Evolutionary conservation across 2,113 vertebrate species (phyloP).

Genomic region (Reinhardtius hippoglossoides): DNA sequence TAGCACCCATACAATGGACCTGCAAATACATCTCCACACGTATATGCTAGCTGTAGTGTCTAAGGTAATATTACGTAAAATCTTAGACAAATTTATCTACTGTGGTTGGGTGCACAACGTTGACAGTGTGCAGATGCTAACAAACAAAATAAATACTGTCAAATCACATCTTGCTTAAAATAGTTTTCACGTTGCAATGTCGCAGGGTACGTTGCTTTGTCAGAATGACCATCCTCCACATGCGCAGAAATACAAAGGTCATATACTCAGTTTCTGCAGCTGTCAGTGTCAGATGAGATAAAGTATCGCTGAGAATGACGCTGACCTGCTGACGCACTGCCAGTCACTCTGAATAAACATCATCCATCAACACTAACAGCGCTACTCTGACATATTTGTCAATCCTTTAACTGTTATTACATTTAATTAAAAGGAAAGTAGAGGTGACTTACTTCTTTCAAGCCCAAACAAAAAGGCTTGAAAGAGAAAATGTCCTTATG

Average conservation of each 20-base stretch:
- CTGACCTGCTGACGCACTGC: constrained; percentile 16
- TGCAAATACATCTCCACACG: background rate
- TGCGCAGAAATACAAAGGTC: constrained; percentile 11
- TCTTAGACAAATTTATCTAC: background rate
- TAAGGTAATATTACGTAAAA: background rate
- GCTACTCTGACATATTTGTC: background rate
- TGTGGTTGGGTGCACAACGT: background rate
- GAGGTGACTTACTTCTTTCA: constrained; percentile 9
- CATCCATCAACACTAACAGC: constrained; percentile 6
- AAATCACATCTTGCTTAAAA: background rate
- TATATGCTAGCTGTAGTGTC: background rate
- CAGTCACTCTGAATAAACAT: constrained; percentile 20
- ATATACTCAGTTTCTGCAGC: constrained; percentile 8
- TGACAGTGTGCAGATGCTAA: background rate
- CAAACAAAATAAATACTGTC: background rate
- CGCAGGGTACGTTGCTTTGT: background rate
- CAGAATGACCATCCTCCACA: background rate
- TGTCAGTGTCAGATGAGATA: constrained; percentile 6
- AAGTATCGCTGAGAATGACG: constrained; percentile 14
- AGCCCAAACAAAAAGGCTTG: background rate
- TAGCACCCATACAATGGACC: constrained; percentile 11
- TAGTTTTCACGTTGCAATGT: background rate
- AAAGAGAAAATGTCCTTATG: background rate
- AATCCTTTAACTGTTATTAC: background rate
- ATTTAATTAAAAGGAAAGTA: constrained; percentile 3